Evolutionary conservation across 2,888 invertebrate genomes (phyloP).

Genomic region (Coelopa pilipes): DNA sequence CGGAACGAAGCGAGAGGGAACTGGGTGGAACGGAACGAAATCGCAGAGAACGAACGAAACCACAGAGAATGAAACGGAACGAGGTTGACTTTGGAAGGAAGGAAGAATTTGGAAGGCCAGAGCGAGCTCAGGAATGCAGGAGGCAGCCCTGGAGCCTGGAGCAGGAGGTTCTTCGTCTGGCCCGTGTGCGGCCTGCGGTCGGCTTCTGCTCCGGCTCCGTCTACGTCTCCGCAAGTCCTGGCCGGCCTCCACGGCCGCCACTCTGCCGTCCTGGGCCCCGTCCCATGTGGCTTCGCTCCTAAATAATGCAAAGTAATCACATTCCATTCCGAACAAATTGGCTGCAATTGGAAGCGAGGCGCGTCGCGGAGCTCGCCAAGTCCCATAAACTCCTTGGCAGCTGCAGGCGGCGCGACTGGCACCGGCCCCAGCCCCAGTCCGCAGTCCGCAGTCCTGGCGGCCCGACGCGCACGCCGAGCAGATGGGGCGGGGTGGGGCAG

Average conservation of each 20-base stretch:
- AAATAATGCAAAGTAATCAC: constrained; percentile 50
- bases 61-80: too few relatives aligned
- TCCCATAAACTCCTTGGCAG: not conserved
- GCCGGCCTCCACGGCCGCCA: not conserved
- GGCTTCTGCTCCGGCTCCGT: too few relatives aligned
- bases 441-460: not conserved
- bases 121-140: too few relatives aligned
- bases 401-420: not conserved
- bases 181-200: too few relatives aligned
- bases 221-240: not conserved
- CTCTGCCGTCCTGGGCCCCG: constrained; percentile 45
- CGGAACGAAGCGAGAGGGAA: too few relatives aligned
- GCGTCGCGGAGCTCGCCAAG: constrained; percentile 11
- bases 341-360: constrained; percentile 50
- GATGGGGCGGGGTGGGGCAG: constrained; percentile 35
- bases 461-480: not conserved
- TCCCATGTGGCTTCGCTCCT: constrained; percentile 23
- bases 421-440: not conserved
- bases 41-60: too few relatives aligned
- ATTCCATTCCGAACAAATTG: constrained; percentile 55
- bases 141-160: too few relatives aligned
- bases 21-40: too few relatives aligned
- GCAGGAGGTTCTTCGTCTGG: too few relatives aligned
- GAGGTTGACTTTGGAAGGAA: too few relatives aligned
- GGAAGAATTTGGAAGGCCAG: too few relatives aligned